These are phyloP conservation scores for Ashinkailepas kermadecensis DNA, from an alignment of 2,888 invertebrate genomes.

Conservation along the genomic window DNA sequence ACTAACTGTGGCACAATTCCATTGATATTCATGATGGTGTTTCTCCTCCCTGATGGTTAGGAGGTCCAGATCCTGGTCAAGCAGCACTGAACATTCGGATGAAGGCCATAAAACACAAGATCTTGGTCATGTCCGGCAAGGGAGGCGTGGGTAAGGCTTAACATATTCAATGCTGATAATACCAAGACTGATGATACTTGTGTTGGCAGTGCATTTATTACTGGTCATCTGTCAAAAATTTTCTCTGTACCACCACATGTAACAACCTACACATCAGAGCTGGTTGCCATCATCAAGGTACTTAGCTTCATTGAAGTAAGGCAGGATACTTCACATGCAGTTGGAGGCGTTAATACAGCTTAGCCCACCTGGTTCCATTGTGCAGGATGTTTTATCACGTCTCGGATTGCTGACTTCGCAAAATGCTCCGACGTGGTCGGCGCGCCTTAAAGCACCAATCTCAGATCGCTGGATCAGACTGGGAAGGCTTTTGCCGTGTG, in stretches of 20 bases:
- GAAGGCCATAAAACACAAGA: constrained; percentile 61
- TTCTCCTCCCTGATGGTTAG: not conserved
- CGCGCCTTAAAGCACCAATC: too few relatives aligned
- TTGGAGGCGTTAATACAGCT: too few relatives aligned
- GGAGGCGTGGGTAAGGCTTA: constrained; percentile 67
- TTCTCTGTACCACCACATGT: not conserved
- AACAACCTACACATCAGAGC: too few relatives aligned
- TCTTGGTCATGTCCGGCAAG: constrained; percentile 85
- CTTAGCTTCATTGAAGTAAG: not conserved
- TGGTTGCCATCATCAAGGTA: not conserved
- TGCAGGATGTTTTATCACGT: too few relatives aligned
- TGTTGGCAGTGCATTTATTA: too few relatives aligned
- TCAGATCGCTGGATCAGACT: too few relatives aligned
- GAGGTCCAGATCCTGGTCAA: not conserved
- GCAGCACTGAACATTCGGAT: constrained; percentile 17
- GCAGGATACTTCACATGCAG: too few relatives aligned
- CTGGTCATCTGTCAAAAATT: not conserved
- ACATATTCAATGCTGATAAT: not conserved
- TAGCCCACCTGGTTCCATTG: too few relatives aligned
- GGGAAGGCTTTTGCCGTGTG: too few relatives aligned
- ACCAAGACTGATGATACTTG: not conserved
- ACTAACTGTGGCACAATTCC: not conserved
- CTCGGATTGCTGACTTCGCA: too few relatives aligned
- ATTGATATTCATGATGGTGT: too few relatives aligned
- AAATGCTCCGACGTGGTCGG: too few relatives aligned